Evolutionary conservation across 2,797 vertebrate genomes (phyloP).

Genomic region (Morelia viridis): DNA sequence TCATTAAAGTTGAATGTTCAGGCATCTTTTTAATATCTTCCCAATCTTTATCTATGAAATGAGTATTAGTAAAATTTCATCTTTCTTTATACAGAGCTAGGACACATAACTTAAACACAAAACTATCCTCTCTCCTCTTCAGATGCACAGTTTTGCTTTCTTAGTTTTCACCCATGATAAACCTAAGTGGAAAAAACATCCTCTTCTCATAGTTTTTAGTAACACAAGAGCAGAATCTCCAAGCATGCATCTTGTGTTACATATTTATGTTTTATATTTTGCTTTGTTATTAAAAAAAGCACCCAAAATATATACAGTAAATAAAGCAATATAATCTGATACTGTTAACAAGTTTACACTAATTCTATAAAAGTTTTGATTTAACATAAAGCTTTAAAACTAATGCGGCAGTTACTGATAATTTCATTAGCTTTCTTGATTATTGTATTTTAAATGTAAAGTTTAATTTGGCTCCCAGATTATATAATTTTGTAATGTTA

Average conservation of each 20-base stretch:
- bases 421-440: neutral
- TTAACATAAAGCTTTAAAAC: neutral
- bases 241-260: slow-evolving; percentile 26
- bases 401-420: neutral
- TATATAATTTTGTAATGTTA: slow-evolving; percentile 20
- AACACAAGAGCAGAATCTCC: slow-evolving; percentile 25
- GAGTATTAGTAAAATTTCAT: slow-evolving; percentile 49
- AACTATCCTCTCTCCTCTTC: neutral
- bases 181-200: slow-evolving; percentile 6
- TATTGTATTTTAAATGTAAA: neutral
- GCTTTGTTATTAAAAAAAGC: neutral
- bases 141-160: neutral
- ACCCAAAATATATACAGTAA: neutral
- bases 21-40: slow-evolving; percentile 99
- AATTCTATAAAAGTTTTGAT: neutral
- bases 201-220: neutral
- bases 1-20: slow-evolving; percentile 99
- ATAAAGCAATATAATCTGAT: neutral
- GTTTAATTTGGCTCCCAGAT: neutral
- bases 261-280: slow-evolving; percentile 36
- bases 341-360: neutral
- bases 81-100: neutral
- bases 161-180: neutral
- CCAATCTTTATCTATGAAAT: slow-evolving; percentile 97
- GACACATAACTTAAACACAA: slow-evolving; percentile 29